A percentile compares a stretch with the other conserved stretches of the same genome.
These are phyloP conservation scores for Resseliella maxima DNA, from an alignment of 2,888 invertebrate species.

Conservation along the genomic window DNA sequence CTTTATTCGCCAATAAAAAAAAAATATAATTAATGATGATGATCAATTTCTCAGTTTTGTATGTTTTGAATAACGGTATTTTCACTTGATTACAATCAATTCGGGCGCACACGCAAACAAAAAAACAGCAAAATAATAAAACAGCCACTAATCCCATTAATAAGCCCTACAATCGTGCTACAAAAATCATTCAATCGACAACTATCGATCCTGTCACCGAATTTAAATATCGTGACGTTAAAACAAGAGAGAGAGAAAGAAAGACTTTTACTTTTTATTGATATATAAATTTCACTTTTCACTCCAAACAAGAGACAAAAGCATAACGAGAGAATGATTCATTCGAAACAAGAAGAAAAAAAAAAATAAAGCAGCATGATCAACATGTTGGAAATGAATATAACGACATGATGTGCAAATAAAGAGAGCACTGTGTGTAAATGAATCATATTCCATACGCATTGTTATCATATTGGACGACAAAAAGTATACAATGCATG, in stretches of 20 bases:
- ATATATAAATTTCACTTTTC: constrained; percentile 49
- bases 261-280: constrained; percentile 37
- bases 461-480: constrained; percentile 2
- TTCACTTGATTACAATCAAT: background rate
- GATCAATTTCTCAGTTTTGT: constrained; percentile 25
- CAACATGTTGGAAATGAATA: constrained; percentile 8
- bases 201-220: background rate
- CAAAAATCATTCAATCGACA: background rate
- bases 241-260: background rate
- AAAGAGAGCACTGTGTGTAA: constrained; percentile 32
- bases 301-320: constrained; percentile 11
- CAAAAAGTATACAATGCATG: background rate
- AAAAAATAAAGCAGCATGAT: constrained; percentile 10
- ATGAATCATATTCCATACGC: constrained; percentile 28
- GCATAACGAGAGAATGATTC: constrained; percentile 33
- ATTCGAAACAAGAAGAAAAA: no score
- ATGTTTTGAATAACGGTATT: constrained; percentile 1
- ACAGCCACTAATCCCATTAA: background rate
- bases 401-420: background rate
- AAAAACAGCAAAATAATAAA: no score
- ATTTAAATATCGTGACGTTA: background rate
- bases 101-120: background rate
- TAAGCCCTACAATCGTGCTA: background rate
- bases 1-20: background rate
- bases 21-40: constrained; percentile 17